A percentile compares a stretch with the other conserved stretches of the same genome.
Conservation (phyloP, 1,140 invertebrate species). For the Antheraea pernyi region DNA sequence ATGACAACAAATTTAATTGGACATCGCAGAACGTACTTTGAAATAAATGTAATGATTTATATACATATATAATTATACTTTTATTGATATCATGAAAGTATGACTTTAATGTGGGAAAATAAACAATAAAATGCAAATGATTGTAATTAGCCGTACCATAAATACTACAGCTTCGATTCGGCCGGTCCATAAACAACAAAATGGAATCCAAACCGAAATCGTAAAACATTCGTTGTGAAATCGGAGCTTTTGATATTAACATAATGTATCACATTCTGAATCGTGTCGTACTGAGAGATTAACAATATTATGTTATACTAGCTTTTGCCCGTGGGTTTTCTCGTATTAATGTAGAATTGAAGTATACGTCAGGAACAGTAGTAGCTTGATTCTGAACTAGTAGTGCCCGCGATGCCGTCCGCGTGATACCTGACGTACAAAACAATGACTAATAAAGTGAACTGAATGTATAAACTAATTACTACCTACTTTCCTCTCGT, state of each 20-base stretch:
- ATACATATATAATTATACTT: background rate
- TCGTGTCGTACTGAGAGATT: constrained; percentile 1
- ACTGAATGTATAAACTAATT: too few species aligned
- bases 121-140: constrained; percentile 54
- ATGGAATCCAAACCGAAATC: constrained; percentile 43
- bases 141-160: constrained; percentile 49
- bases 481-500: too few species aligned
- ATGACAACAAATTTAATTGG: too few species aligned
- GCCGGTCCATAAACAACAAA: constrained; percentile 46
- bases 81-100: background rate
- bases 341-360: too few species aligned
- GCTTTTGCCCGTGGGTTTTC: too few species aligned
- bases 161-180: constrained; percentile 39
- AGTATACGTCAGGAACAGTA: too few species aligned
- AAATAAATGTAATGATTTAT: background rate
- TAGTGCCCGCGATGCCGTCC: too few species aligned
- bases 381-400: too few species aligned
- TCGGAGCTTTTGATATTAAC: constrained; percentile 16
- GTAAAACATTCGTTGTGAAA: constrained; percentile 44
- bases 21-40: background rate
- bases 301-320: background rate
- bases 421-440: too few species aligned
- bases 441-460: too few species aligned
- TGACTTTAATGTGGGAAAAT: constrained; percentile 27
- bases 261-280: constrained; percentile 19